Evolutionary conservation across 2,888 invertebrate species (phyloP).

Genomic region (Galerucella pusilla): DNA sequence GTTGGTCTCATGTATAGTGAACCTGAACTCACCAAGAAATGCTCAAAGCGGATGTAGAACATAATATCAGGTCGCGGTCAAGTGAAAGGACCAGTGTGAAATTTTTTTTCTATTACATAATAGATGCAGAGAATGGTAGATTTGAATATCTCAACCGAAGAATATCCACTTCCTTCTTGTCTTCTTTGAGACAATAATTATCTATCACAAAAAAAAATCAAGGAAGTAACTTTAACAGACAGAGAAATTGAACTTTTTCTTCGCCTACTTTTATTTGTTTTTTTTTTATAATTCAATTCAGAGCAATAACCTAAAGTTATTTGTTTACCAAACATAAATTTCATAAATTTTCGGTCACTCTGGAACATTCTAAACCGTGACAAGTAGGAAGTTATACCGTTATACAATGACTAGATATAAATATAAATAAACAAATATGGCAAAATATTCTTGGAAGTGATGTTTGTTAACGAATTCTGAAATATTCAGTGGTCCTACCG

Average conservation of each 20-base stretch:
- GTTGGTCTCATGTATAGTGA: constrained; percentile 44
- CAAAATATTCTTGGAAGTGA: constrained; percentile 41
- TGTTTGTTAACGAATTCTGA: constrained; percentile 39
- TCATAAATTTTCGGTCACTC: neutral
- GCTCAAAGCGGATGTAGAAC: constrained; percentile 53
- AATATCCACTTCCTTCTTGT: constrained; percentile 10
- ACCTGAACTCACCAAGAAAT: constrained; percentile 50
- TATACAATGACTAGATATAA: constrained; percentile 9
- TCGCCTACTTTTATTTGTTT: neutral
- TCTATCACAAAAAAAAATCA: too few species aligned
- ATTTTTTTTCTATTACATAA: constrained; percentile 56
- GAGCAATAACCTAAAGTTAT: neutral
- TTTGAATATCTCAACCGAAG: constrained; percentile 38
- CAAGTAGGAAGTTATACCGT: constrained; percentile 24
- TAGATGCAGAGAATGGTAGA: constrained; percentile 43
- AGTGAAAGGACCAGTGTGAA: constrained; percentile 59
- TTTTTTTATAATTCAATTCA: neutral
- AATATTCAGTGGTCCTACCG: constrained; percentile 36
- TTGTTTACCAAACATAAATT: neutral
- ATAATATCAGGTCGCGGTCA: constrained; percentile 55
- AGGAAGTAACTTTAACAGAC: too few species aligned
- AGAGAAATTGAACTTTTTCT: too few species aligned
- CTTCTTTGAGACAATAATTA: neutral
- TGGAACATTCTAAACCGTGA: constrained; percentile 16
- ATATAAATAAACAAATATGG: constrained; percentile 45